Percentiles rank a stretch among this genome's conserved stretches.
phyloP scores from a whole-genome alignment of 2,888 invertebrate species.

The Scaptomyza flava region DNA sequence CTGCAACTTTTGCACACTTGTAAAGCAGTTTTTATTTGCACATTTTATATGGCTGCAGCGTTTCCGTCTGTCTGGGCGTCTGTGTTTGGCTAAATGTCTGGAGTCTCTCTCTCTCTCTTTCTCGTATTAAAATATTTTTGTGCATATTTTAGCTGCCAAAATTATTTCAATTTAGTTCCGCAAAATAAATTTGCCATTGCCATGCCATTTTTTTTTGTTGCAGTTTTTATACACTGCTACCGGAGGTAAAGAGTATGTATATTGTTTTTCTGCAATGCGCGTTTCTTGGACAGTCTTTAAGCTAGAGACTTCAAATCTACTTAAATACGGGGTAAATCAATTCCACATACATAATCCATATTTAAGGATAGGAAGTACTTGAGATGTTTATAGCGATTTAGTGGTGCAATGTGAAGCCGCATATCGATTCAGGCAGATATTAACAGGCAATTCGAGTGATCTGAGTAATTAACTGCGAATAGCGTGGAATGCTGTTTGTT shows the following conservation, averaged over 20 bases:
- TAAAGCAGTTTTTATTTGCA: slow-evolving; percentile 60
- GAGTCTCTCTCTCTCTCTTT: background rate
- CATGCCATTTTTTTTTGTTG: slow-evolving; percentile 16
- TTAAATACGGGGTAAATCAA: too few relatives aligned
- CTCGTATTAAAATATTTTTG: slow-evolving; percentile 68
- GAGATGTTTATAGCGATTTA: too few relatives aligned
- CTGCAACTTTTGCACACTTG: slow-evolving; percentile 31
- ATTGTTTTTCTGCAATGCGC: too few relatives aligned
- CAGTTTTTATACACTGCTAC: background rate
- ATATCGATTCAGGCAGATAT: background rate
- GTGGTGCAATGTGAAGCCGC: background rate
- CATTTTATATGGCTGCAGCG: slow-evolving; percentile 47
- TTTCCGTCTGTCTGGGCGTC: slow-evolving; percentile 9
- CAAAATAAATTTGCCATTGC: slow-evolving; percentile 72
- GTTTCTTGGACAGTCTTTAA: too few relatives aligned
- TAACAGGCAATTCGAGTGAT: slow-evolving; percentile 5
- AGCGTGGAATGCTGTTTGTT: background rate
- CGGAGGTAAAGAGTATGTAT: too few relatives aligned
- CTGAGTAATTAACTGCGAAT: slow-evolving; percentile 30
- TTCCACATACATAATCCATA: too few relatives aligned
- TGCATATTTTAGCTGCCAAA: slow-evolving; percentile 77
- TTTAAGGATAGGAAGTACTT: too few relatives aligned
- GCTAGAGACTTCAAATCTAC: too few relatives aligned
- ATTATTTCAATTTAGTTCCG: slow-evolving; percentile 81
- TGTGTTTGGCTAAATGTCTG: slow-evolving; percentile 37